phyloP scores from a whole-genome alignment of 2,888 invertebrate species.

The Drosophila subquinaria region DNA sequence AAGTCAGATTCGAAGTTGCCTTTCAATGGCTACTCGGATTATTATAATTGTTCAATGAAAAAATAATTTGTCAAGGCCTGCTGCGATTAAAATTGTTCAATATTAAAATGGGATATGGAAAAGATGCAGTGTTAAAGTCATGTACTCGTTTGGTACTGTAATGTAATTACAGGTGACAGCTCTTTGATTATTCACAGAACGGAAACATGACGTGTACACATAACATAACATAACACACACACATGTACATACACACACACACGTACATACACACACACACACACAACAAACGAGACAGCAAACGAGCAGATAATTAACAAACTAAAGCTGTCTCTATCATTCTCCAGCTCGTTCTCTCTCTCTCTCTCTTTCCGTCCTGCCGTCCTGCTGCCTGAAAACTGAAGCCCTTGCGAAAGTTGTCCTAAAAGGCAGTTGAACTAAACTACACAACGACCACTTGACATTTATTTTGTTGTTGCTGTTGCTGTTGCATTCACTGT shows the following conservation, averaged over 20 bases:
- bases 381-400: background rate
- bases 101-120: background rate
- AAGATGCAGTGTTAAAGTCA: background rate
- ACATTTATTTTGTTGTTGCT: conserved; percentile 2
- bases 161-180: conserved; percentile 6
- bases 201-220: background rate
- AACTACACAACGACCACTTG: conserved; percentile 10
- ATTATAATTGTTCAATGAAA: too few species aligned
- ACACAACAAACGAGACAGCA: conserved; percentile 22
- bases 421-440: background rate
- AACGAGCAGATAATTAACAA: conserved; percentile 56
- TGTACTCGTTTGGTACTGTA: background rate
- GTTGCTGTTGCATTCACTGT: background rate
- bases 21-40: too few species aligned
- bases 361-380: background rate
- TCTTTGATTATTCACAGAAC: background rate
- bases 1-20: too few species aligned
- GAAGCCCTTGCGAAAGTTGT: background rate
- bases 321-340: conserved; percentile 9
- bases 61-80: background rate
- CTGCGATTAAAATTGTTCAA: background rate
- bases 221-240: conserved; percentile 1
- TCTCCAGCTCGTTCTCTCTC: background rate
- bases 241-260: background rate
- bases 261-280: background rate